Conservation (phyloP, 2,888 invertebrate genomes). For the Sepioteuthis lessoniana region DNA sequence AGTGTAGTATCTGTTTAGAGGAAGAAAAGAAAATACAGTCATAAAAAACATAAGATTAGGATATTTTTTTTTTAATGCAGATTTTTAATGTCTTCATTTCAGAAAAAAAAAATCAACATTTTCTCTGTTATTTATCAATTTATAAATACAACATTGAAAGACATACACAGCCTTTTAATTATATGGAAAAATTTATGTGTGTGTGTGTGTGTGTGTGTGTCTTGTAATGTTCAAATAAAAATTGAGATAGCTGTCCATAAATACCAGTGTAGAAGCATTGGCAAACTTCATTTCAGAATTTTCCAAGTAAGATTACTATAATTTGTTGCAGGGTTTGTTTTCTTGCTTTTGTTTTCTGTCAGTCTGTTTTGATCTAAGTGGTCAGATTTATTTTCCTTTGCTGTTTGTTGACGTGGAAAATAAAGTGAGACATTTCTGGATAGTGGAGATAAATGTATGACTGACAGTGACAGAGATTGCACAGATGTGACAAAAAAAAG, state of each 20-base stretch:
- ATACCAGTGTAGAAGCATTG: neutral
- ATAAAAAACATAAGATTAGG: no score
- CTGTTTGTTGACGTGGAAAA: constrained; percentile 33
- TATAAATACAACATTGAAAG: constrained; percentile 2
- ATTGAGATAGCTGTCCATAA: neutral
- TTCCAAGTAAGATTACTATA: neutral
- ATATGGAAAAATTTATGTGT: no score
- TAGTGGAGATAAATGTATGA: neutral
- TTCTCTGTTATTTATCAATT: neutral
- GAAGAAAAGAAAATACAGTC: no score
- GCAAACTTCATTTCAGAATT: neutral
- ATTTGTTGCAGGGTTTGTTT: neutral
- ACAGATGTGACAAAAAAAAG: neutral
- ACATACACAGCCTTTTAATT: neutral
- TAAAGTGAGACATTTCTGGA: neutral
- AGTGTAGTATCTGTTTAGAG: no score
- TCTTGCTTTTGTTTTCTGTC: neutral
- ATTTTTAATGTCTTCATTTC: no score
- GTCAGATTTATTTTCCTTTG: neutral
- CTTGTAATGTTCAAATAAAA: neutral
- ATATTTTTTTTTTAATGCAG: no score
- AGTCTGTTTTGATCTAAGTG: neutral
- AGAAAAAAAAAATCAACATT: no score
- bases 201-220: neutral
- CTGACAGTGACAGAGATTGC: neutral